Percentiles rank a stretch among this genome's conserved stretches.
phyloP scores from a whole-genome alignment of 1,140 invertebrate species.

The Mactra quadrangularis region DNA sequence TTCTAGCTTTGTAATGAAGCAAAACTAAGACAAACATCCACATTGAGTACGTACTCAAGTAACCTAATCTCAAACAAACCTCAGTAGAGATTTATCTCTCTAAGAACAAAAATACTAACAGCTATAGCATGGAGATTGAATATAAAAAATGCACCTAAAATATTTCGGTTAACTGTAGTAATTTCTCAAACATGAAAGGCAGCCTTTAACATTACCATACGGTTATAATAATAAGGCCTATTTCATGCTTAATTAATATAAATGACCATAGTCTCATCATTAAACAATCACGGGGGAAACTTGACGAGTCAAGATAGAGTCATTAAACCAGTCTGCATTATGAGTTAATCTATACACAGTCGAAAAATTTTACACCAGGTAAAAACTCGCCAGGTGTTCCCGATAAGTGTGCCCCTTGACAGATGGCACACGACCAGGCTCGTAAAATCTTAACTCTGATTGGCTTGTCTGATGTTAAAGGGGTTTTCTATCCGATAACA shows the following conservation, averaged over 20 bases:
- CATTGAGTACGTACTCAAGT: too few species aligned
- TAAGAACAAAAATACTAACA: too few species aligned
- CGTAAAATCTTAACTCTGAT: constrained; percentile 41
- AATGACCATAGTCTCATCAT: not conserved
- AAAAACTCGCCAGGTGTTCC: constrained; percentile 28
- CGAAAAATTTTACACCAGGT: constrained; percentile 25
- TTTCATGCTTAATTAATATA: constrained; percentile 17
- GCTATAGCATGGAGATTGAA: too few species aligned
- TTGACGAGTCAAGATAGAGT: constrained; percentile 1
- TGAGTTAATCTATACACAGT: constrained; percentile 25
- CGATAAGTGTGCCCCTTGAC: constrained; percentile 51
- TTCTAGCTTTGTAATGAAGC: too few species aligned
- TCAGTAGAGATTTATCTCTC: too few species aligned
- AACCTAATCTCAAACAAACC: too few species aligned
- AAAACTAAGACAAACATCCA: too few species aligned
- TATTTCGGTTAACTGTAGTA: too few species aligned
- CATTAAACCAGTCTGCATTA: constrained; percentile 42
- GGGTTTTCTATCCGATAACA: not conserved
- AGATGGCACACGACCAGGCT: constrained; percentile 52
- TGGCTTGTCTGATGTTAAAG: constrained; percentile 4
- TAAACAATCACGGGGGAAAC: constrained; percentile 23
- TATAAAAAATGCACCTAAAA: too few species aligned
- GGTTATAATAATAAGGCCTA: constrained; percentile 18
- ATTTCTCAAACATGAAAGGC: too few species aligned
- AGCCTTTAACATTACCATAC: not conserved